Base-by-base conservation (phyloP, 2,113 vertebrate species). In the Ciconia boyciana region DNA sequence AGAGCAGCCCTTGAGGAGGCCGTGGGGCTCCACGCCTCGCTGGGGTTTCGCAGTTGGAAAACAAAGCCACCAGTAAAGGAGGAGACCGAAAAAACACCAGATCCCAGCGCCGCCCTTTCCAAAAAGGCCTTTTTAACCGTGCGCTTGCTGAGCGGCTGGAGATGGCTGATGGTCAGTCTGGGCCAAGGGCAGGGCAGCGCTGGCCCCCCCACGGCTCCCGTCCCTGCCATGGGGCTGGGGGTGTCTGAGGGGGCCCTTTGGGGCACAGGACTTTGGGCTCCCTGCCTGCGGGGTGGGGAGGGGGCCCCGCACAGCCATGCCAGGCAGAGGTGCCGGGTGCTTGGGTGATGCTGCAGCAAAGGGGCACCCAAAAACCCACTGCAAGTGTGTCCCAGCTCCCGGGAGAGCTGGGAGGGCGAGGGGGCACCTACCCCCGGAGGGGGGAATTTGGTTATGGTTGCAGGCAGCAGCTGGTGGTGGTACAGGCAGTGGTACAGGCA, bases 341-440 rank as follows among this genome's bases (percentile, higher is more conserved):
- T 17, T 57, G 41, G 18, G 14, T 20, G 66, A 64, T 76, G 75
- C 65, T 83, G 76, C 79, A 64, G 90, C 64, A 70, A 64, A 68
- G 29, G 12, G 60, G 13, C 2, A 5, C 41, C 55, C 34, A 36
- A 55, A 88, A 80, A 4, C 10, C 41, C 10, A 1, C 8, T 31
- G 26, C 5, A 18, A 39, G 26, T 6, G 13, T 65, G 46, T 87
- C 43, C 28, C 16, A 60, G 78, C 70, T 75, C 43, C 41, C 2
- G 2, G 71, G 71, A 76, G 58, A 44, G 55, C 31, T 1, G 2
- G 49, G 54, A 60, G 54, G 43, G 19, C 4, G 10, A 64, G 34
- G 41, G 43, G 8, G 1, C 46, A 14, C 0, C 1, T 39, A 34
- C 8, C 7, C 13, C 36, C 0, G 0, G 0, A 1, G 29, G 4